Conservation (phyloP, 2,113 vertebrate genomes). For the Diglossa brunneiventris region DNA sequence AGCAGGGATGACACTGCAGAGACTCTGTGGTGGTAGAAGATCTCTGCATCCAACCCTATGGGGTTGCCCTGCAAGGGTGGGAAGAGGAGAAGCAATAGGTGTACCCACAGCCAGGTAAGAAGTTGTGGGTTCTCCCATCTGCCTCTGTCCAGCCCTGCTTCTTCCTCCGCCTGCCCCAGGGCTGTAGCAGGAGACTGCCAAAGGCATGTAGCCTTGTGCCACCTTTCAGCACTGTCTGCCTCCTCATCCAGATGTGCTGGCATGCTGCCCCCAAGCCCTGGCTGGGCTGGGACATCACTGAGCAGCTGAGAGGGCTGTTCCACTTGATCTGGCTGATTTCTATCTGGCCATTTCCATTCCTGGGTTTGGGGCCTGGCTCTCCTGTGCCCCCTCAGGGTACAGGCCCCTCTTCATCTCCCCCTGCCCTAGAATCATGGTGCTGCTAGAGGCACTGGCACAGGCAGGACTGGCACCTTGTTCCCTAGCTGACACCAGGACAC, state of each 20-base stretch:
- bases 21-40: neutral
- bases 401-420: fast-evolving
- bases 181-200: neutral
- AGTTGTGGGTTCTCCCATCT: fast-evolving
- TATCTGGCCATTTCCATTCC: neutral
- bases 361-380: neutral
- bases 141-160: neutral
- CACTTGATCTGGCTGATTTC: fast-evolving
- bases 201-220: neutral
- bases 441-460: neutral
- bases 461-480: neutral
- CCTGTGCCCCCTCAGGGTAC: neutral
- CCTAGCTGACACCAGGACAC: neutral
- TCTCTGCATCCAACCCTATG: neutral
- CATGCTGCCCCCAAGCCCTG: fast-evolving
- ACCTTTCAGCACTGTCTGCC: neutral
- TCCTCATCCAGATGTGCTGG: neutral
- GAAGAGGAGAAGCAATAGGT: neutral
- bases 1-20: neutral
- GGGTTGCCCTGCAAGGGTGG: neutral
- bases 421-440: neutral
- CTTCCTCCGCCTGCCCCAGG: fast-evolving
- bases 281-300: neutral
- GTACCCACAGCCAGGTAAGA: fast-evolving
- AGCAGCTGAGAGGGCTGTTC: neutral